A percentile compares a stretch with the other conserved stretches of the same genome.
Conservation (phyloP, 2,113 vertebrate species). For the Carettochelys insculpta region DNA sequence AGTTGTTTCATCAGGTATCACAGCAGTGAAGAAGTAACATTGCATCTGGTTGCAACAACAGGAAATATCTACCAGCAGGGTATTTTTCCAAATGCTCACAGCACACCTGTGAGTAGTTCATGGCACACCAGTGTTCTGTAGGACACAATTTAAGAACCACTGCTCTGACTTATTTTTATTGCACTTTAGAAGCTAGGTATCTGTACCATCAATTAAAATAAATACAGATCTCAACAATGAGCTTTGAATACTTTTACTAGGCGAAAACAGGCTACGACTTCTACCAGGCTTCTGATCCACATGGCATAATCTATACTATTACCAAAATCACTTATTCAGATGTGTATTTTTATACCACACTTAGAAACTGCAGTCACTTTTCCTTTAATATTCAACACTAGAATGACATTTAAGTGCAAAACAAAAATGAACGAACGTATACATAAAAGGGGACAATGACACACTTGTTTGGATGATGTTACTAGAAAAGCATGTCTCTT, state of each 20-base stretch:
- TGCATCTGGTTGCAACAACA: no score
- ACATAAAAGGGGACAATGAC: neutral
- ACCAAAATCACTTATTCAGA: fast-evolving
- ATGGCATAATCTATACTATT: fast-evolving
- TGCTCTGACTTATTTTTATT: neutral
- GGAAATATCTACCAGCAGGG: no score
- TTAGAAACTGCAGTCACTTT: neutral
- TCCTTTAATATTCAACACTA: neutral
- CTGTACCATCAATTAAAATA: neutral
- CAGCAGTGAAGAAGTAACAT: no score
- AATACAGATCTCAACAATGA: neutral
- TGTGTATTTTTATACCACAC: fast-evolving
- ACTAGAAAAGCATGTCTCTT: neutral
- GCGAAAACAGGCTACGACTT: neutral
- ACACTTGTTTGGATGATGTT: neutral
- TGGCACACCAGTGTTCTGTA: no score
- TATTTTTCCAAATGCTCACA: no score
- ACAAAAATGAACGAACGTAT: neutral
- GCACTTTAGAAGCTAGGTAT: neutral
- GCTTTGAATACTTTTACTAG: no score
- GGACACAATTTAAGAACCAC: no score
- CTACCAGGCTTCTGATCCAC: neutral
- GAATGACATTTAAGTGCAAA: fast-evolving
- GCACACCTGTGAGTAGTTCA: no score
- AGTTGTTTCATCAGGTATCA: no score